Evolutionary conservation across 2,797 vertebrate species (phyloP).

Genomic region (Enteromius thamalakanensis): DNA sequence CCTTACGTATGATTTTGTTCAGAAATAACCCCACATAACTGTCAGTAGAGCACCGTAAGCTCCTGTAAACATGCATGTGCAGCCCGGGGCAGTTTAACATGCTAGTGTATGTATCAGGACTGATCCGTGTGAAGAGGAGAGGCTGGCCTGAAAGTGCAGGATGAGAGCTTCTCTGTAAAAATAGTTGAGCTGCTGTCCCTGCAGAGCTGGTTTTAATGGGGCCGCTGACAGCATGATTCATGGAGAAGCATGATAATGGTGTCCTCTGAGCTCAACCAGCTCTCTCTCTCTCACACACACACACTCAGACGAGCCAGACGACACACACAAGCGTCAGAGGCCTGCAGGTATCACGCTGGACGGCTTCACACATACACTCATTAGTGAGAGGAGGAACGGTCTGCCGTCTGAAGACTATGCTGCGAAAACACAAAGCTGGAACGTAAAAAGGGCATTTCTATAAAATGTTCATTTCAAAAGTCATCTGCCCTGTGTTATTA

Average conservation of each 20-base stretch:
- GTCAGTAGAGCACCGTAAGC: background rate
- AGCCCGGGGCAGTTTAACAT: background rate
- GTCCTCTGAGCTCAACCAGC: constrained; percentile 65
- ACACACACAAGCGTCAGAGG: constrained; percentile 15
- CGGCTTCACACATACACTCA: background rate
- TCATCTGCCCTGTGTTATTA: background rate
- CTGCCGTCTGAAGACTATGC: background rate
- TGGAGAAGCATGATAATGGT: constrained; percentile 65
- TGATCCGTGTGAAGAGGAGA: constrained; percentile 41
- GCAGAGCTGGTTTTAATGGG: constrained; percentile 61
- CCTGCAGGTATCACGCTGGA: constrained; percentile 24
- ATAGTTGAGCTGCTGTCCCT: constrained; percentile 56
- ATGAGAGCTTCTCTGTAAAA: constrained; percentile 48
- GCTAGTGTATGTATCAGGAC: background rate
- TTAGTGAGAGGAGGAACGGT: background rate
- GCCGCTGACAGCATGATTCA: constrained; percentile 62
- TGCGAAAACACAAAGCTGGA: background rate
- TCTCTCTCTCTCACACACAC: constrained; percentile 9
- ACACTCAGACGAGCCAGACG: constrained; percentile 25
- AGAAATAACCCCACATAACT: background rate
- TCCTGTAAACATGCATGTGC: background rate
- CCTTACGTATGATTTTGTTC: background rate
- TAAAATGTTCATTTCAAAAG: background rate
- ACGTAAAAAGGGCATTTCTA: background rate
- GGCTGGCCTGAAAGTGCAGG: constrained; percentile 47